Conservation (phyloP, 2,113 vertebrate genomes). For the Rhinopomastus cyanomelas region DNA sequence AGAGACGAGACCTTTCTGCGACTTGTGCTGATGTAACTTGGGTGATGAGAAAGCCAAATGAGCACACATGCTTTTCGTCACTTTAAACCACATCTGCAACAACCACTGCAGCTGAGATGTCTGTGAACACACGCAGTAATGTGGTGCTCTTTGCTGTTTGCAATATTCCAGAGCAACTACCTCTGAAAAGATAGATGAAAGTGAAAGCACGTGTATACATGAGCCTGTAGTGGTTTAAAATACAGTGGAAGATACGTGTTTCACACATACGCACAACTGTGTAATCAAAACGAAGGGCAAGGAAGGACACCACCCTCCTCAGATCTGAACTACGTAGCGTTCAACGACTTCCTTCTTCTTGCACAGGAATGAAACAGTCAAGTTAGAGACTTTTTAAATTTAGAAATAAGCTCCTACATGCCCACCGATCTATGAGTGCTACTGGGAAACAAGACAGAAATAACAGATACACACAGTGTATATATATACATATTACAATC, state of each 20-base stretch:
- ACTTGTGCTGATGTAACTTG: neutral
- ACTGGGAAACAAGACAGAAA: neutral
- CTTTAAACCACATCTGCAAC: neutral
- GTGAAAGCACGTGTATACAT: neutral
- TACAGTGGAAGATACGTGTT: neutral
- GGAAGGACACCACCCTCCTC: neutral
- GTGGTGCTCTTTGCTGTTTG: neutral
- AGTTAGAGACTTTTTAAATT: neutral
- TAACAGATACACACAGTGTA: neutral
- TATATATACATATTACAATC: neutral
- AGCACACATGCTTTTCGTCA: neutral
- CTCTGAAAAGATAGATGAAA: neutral
- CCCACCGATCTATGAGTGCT: neutral
- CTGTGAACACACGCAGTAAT: neutral
- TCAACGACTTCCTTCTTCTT: neutral
- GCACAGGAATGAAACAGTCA: neutral
- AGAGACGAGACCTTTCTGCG: neutral
- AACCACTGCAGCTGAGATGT: neutral
- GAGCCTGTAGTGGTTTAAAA: neutral
- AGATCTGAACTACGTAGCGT: neutral
- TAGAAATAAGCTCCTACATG: neutral
- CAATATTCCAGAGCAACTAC: neutral
- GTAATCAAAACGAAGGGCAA: neutral
- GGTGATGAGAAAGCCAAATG: neutral
- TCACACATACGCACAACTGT: neutral